These are phyloP conservation scores for Drosophila biarmipes DNA, from an alignment of 1,140 invertebrate genomes.

Conservation along the genomic window DNA sequence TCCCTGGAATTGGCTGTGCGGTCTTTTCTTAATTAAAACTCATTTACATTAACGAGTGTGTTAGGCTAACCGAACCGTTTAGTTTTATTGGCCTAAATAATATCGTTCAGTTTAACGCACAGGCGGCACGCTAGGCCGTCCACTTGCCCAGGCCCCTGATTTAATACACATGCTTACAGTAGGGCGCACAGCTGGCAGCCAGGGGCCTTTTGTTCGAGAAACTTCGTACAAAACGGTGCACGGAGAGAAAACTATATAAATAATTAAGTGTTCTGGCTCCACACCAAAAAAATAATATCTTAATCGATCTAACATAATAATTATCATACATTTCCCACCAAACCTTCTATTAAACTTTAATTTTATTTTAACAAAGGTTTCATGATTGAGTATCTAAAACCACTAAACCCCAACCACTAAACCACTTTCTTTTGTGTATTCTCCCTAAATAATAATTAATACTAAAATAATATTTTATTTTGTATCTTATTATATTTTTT, in stretches of 20 bases:
- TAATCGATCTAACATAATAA: too few species aligned
- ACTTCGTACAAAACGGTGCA: conserved; percentile 28
- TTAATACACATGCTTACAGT: conserved; percentile 19
- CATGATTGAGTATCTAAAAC: too few species aligned
- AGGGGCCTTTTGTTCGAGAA: conserved; percentile 41
- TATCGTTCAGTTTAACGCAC: conserved; percentile 58
- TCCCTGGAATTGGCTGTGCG: conserved; percentile 25
- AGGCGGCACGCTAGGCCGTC: conserved; percentile 49
- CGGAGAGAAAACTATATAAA: background rate
- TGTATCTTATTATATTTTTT: background rate
- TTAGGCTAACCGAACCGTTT: conserved; percentile 55
- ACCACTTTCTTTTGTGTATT: too few species aligned
- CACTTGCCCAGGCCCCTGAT: conserved; percentile 1
- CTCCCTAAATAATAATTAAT: too few species aligned
- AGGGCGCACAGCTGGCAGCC: conserved; percentile 55
- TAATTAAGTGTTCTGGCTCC: background rate
- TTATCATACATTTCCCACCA: too few species aligned
- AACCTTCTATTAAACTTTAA: too few species aligned
- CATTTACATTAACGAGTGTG: conserved; percentile 51
- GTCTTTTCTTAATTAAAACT: conserved; percentile 56
- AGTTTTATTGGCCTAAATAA: conserved; percentile 75
- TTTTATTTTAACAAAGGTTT: too few species aligned
- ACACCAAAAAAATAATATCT: background rate
- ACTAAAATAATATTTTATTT: too few species aligned
- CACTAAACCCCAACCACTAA: too few species aligned